Base-by-base conservation (phyloP, 2,797 vertebrate genomes). In the Stomatorhinus walkeri region DNA sequence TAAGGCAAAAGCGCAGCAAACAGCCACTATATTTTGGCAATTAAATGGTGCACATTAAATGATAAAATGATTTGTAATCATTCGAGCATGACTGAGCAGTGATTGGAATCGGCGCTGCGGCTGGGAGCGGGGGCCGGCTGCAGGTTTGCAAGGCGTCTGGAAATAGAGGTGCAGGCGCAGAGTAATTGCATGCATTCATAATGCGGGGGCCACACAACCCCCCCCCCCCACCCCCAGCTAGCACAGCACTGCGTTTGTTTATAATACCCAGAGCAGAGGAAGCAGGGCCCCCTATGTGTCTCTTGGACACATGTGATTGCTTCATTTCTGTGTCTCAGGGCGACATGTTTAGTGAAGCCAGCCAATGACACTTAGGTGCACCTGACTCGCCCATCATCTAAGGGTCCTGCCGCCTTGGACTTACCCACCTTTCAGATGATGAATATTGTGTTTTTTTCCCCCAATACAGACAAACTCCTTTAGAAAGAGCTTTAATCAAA, bases 401-500 rank as follows among this genome's bases (percentile, higher is more conserved):
- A 88, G 90, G 85, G 7, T 8, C 2, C 12, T 3, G 36, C 85
- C 49, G 28, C 40, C 51, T 79, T 85, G 84, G 89, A 90, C 88
- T 79, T 88, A 19, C 81, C 88, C 88, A 87, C 59, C 88, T 90
- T 92, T 92, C 91, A 89, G 93, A 94, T 93, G 94, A 94, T 94
- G 95, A 93, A 93, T 90, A 92, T 91, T 59, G 54, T 72, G 59
- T 28, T 92, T 93, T 95, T 93, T 94, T 93, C 93, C 92, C 92
- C 19, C 40, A 54, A 87, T 81, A 36, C 43, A 81, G 89, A 89
- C 83, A 46, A 91, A 93, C 92, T 79, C 93, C 94, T 95, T 95
- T 95, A 93, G 94, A 92, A 93, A 90, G 89, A 89, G 93, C 94
- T 95, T 96, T 95, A 95, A 96, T 96, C 95, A 96, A 94, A 94